A percentile compares a stretch with the other conserved stretches of the same genome.
These are phyloP conservation scores for Mormyrus lacerda DNA, from an alignment of 2,113 vertebrate genomes.

Conservation along the genomic window DNA sequence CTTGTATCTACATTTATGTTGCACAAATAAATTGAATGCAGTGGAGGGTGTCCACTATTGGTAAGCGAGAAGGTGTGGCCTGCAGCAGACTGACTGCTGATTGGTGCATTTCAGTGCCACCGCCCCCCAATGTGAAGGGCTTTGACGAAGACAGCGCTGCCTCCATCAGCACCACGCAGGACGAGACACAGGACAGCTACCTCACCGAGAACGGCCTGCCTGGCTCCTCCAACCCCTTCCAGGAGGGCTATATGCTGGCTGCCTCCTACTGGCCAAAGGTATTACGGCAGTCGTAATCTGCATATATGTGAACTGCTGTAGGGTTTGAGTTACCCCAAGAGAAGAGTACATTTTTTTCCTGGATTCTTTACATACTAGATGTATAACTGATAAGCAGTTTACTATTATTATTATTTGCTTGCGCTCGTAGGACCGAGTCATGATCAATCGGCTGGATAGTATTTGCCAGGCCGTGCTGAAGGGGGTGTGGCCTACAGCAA, in stretches of 20 bases:
- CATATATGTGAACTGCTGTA: background rate
- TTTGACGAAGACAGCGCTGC: constrained; percentile 95
- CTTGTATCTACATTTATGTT: background rate
- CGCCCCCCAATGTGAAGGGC: constrained; percentile 73
- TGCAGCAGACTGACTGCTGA: background rate
- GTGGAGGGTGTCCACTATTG: background rate
- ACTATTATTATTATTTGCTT: background rate
- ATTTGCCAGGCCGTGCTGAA: constrained; percentile 97
- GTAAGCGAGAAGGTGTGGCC: background rate
- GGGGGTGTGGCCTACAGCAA: constrained; percentile 87
- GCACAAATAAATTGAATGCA: background rate
- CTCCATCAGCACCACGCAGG: constrained; percentile 81
- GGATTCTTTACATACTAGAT: background rate
- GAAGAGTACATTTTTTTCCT: background rate
- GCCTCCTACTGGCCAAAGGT: constrained; percentile 98
- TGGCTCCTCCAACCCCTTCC: constrained; percentile 71
- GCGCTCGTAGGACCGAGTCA: constrained; percentile 81
- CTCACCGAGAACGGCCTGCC: constrained; percentile 78
- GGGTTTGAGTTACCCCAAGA: background rate
- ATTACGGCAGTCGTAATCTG: constrained; percentile 27
- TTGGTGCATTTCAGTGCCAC: constrained; percentile 52
- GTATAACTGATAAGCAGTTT: background rate
- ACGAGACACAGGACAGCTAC: constrained; percentile 86
- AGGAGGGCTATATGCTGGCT: constrained; percentile 86
- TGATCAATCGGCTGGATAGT: constrained; percentile 95